Percentiles rank a stretch among this genome's conserved stretches.
phyloP scores from a whole-genome alignment of 2,888 invertebrate genomes.

The Cantharis flavilabris region DNA sequence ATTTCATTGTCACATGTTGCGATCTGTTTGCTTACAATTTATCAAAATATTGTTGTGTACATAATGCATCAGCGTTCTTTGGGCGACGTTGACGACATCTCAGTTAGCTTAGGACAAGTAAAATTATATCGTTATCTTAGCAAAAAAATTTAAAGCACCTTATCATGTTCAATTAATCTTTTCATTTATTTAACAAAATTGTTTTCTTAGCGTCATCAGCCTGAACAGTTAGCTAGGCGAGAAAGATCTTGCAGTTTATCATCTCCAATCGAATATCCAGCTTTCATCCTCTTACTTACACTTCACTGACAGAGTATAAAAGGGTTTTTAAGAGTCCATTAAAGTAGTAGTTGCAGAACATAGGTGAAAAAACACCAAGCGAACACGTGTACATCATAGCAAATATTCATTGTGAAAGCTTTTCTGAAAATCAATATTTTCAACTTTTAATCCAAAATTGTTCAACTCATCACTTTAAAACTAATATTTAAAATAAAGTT shows the following conservation, averaged over 20 bases:
- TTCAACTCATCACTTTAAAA: neutral
- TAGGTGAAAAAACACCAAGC: slow-evolving; percentile 16
- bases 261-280: slow-evolving; percentile 28
- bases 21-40: slow-evolving; percentile 47
- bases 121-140: slow-evolving; percentile 37
- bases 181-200: slow-evolving; percentile 37
- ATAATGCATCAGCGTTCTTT: slow-evolving; percentile 19
- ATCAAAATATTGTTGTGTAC: slow-evolving; percentile 44
- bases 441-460: neutral
- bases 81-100: slow-evolving; percentile 29
- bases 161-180: slow-evolving; percentile 37
- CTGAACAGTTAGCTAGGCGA: slow-evolving; percentile 11
- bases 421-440: neutral
- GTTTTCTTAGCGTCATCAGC: slow-evolving; percentile 27
- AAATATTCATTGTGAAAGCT: slow-evolving; percentile 3
- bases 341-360: slow-evolving; percentile 19
- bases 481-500: neutral
- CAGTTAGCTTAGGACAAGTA: slow-evolving; percentile 30
- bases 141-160: slow-evolving; percentile 28
- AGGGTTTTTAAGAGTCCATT: slow-evolving; percentile 28
- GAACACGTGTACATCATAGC: slow-evolving; percentile 16
- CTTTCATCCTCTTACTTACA: slow-evolving; percentile 28
- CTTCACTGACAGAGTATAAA: slow-evolving; percentile 27
- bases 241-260: slow-evolving; percentile 22
- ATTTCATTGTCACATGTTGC: slow-evolving; percentile 44